A percentile compares a stretch with the other conserved stretches of the same genome.
Evolutionary conservation across 2,888 invertebrate genomes (phyloP).

Genomic region (Ischnus inquisitorius): DNA sequence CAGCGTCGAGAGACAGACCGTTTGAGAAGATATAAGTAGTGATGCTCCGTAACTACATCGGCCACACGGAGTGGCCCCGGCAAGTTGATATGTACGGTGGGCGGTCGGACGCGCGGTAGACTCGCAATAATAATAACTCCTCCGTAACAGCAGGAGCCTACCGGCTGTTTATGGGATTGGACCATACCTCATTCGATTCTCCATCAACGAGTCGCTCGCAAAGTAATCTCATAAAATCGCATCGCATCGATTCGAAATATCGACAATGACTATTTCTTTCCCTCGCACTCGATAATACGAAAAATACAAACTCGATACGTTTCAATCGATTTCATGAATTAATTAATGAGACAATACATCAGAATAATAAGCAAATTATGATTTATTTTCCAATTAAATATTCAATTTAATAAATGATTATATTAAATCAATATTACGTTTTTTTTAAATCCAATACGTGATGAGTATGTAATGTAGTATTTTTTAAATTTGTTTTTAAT

Average conservation of each 20-base stretch:
- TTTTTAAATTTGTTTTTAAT: neutral
- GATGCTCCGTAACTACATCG: constrained; percentile 45
- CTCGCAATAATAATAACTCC: constrained; percentile 59
- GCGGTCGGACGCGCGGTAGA: constrained; percentile 37
- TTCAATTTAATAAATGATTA: too few species aligned
- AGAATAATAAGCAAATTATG: too few species aligned
- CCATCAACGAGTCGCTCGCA: neutral
- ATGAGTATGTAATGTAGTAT: neutral
- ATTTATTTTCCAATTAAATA: too few species aligned
- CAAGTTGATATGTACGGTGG: constrained; percentile 36
- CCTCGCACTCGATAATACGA: neutral
- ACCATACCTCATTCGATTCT: constrained; percentile 12
- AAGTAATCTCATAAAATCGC: neutral
- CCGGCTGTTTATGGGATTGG: constrained; percentile 17
- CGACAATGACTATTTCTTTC: neutral
- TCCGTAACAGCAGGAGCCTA: constrained; percentile 5
- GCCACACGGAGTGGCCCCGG: constrained; percentile 31
- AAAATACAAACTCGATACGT: neutral
- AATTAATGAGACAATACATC: neutral
- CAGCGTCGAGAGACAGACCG: neutral
- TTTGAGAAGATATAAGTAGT: constrained; percentile 28
- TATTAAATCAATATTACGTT: too few species aligned
- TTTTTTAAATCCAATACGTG: too few species aligned
- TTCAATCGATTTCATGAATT: neutral
- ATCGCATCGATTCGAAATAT: neutral